Base-by-base conservation (phyloP, 2,113 vertebrate species). In the Hemicordylus capensis region DNA sequence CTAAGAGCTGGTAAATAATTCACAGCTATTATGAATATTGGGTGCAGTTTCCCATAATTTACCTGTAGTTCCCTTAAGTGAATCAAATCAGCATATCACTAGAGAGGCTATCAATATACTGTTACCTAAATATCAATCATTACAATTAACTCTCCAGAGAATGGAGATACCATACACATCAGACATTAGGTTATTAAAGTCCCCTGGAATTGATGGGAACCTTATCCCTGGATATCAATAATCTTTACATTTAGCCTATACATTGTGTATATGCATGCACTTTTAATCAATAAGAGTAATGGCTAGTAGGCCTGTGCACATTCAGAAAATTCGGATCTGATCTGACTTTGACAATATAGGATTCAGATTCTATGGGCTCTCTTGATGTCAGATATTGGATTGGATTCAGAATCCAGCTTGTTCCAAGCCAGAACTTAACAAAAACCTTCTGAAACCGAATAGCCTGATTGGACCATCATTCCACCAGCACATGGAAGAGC, bases 1-100 rank as follows among this genome's bases (percentile, higher is more conserved):
- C 76, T 73, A 72, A 78, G 64, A 85, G 84, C 42, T 80, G 66
- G 56, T 79, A 72, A 85, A 80, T 78, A 70, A 70, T 85, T 59
- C 39, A 59, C 28, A 59, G 64, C 75, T 59, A 2, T 12, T 48
- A 56, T 75, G 39, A 34, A 72, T 5, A 22, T 59, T 11, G 37
- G 31, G 51, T 22, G 39, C 39, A 48, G 39, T 34, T 34, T 56
- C 74, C 39, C 46, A 59, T 46, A 48, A 31, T 39, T 31, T 28
- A 64, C 58, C 54, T 46, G 22, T 11, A 59, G 74, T 77, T 84
- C 63, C 28, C 63, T 85, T 69, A 59, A 70, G 72, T 37, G n/a
- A 76, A 34, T 59, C 26, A 39, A 19, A 69, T 59, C 54, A 17
- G 39, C 63, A 15, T 63, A 54, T 28, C 56, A 75, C 31, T 15